phyloP scores from a whole-genome alignment of 2,113 vertebrate species.

The Rousettus leschenaultii region DNA sequence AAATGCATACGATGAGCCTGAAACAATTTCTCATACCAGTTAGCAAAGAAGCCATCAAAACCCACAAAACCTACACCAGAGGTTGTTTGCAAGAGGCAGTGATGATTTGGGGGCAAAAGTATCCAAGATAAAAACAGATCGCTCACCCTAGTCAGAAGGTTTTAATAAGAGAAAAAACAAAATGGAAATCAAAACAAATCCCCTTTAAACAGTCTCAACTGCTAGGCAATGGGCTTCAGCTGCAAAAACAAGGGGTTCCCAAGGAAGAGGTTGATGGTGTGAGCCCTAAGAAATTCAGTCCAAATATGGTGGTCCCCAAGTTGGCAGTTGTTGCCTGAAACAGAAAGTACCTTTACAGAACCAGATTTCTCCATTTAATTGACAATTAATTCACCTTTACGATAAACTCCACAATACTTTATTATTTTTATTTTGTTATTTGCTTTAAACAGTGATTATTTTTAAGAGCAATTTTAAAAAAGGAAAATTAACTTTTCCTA shows the following conservation, averaged over 20 bases:
- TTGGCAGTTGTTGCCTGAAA: neutral
- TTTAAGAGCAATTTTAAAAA: neutral
- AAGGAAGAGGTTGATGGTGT: neutral
- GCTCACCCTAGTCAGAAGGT: neutral
- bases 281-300: neutral
- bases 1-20: neutral
- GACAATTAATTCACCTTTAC: neutral
- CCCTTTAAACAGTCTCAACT: neutral
- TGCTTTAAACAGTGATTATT: neutral
- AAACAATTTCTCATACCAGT: neutral
- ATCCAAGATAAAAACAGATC: neutral
- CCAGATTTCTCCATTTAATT: neutral
- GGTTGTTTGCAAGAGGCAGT: neutral
- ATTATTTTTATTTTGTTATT: neutral
- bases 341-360: neutral
- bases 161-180: neutral
- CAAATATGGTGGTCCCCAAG: no score
- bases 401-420: neutral
- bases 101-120: neutral
- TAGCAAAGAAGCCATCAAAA: neutral
- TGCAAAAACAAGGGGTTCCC: neutral
- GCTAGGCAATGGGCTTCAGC: neutral
- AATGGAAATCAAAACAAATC: neutral
- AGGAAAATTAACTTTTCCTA: neutral
- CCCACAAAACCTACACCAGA: neutral